phyloP scores from a whole-genome alignment of 2,888 invertebrate species.

The Vandiemenella viatica region DNA sequence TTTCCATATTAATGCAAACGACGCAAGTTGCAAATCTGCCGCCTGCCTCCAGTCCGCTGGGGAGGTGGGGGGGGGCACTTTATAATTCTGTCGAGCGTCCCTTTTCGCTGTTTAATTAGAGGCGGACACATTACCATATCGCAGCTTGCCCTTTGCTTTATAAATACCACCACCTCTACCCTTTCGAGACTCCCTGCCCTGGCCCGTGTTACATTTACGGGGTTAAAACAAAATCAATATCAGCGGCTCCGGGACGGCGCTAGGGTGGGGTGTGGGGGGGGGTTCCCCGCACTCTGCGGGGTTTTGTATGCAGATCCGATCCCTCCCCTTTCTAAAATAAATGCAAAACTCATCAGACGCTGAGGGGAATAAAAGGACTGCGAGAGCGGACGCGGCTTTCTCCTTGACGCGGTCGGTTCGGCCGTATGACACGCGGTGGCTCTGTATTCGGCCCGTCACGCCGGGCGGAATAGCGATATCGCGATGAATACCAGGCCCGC shows the following conservation, averaged over 20 bases:
- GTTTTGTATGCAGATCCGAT: background rate
- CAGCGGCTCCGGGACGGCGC: background rate
- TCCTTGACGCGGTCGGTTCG: too few species aligned
- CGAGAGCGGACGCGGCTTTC: background rate
- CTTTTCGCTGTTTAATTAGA: constrained; percentile 16
- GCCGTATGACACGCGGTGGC: too few species aligned
- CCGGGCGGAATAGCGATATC: too few species aligned
- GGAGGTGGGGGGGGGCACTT: constrained; percentile 10
- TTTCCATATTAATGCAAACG: background rate
- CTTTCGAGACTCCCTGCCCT: constrained; percentile 3
- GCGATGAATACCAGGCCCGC: too few species aligned
- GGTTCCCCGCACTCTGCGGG: too few species aligned
- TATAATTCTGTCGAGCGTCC: constrained; percentile 15
- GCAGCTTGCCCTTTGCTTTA: constrained; percentile 16
- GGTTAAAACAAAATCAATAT: constrained; percentile 15
- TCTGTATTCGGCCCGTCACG: too few species aligned
- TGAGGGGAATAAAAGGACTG: background rate
- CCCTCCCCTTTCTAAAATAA: background rate
- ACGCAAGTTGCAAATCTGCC: constrained; percentile 6
- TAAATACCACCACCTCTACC: constrained; percentile 14
- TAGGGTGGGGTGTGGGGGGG: too few species aligned
- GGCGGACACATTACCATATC: constrained; percentile 16
- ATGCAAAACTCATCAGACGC: background rate
- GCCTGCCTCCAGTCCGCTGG: too few species aligned
- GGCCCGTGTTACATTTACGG: constrained; percentile 12